Evolutionary conservation across 2,113 vertebrate genomes (phyloP).

Genomic region (Plestiodon gilberti): DNA sequence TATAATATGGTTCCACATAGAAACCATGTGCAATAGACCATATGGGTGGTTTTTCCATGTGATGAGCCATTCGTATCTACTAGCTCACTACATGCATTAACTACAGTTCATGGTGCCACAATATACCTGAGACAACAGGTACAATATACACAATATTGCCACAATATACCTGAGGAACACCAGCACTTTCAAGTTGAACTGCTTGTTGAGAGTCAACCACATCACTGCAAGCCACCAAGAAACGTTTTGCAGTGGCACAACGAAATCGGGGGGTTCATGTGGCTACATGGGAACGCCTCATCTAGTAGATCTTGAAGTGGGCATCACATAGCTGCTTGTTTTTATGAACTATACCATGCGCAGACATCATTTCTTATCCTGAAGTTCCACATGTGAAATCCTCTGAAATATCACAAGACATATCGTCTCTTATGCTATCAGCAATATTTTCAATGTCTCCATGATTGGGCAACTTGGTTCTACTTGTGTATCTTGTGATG

Average conservation of each 20-base stretch:
- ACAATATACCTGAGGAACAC: not conserved
- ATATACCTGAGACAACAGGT: not conserved
- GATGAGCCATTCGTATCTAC: not conserved
- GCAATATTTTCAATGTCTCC: not conserved
- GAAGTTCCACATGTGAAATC: no score
- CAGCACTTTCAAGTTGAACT: not conserved
- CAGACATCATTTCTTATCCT: no score
- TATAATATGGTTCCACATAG: not conserved
- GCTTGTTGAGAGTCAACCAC: not conserved
- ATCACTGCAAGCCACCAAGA: not conserved
- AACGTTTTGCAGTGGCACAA: no score
- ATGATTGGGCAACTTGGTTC: not conserved
- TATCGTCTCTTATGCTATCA: not conserved
- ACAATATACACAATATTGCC: no score
- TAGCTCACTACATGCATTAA: not conserved
- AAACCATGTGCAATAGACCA: not conserved
- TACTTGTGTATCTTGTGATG: not conserved
- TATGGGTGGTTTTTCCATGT: not conserved
- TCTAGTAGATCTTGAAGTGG: not conserved
- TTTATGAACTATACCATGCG: not conserved
- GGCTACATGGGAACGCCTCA: not conserved
- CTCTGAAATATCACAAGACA: not conserved
- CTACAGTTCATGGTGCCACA: not conserved
- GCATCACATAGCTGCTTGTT: not conserved
- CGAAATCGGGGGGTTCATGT: not conserved